phyloP scores from a whole-genome alignment of 2,797 vertebrate species.

The Chromis chromis region DNA sequence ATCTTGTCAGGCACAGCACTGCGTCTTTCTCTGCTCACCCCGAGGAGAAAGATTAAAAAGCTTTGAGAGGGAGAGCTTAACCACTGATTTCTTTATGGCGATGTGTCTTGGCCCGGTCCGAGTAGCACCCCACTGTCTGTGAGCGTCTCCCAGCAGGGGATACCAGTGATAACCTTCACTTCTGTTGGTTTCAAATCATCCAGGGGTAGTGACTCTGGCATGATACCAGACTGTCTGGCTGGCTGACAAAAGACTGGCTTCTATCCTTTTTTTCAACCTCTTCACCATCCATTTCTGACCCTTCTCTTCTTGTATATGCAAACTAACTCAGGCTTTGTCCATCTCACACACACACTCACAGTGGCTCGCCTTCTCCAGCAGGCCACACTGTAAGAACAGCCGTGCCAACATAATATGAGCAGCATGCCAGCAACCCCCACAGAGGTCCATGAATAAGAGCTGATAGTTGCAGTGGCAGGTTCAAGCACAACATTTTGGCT shows the following conservation, averaged over 20 bases:
- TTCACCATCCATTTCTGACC: constrained; percentile 19
- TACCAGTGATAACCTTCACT: constrained; percentile 46
- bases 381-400: constrained; percentile 51
- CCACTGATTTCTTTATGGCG: constrained; percentile 59
- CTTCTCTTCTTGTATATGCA: constrained; percentile 10
- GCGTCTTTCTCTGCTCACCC: constrained; percentile 70
- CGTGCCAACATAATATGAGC: constrained; percentile 62
- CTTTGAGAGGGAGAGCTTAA: constrained; percentile 67
- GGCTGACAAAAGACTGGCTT: constrained; percentile 16
- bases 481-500: constrained; percentile 67
- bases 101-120: constrained; percentile 32
- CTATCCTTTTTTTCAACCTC: neutral
- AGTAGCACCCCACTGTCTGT: constrained; percentile 27
- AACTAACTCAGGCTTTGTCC: constrained; percentile 44
- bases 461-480: constrained; percentile 59
- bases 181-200: constrained; percentile 26
- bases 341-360: constrained; percentile 24
- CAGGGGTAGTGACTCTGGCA: constrained; percentile 19
- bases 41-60: constrained; percentile 74
- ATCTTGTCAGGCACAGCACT: constrained; percentile 74
- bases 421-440: constrained; percentile 65
- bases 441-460: constrained; percentile 65
- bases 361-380: constrained; percentile 30
- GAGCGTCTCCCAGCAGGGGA: constrained; percentile 35
- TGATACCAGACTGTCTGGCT: constrained; percentile 19